Evolutionary conservation across 2,797 vertebrate species (phyloP).

Genomic region (Pogonophryne albipinna): DNA sequence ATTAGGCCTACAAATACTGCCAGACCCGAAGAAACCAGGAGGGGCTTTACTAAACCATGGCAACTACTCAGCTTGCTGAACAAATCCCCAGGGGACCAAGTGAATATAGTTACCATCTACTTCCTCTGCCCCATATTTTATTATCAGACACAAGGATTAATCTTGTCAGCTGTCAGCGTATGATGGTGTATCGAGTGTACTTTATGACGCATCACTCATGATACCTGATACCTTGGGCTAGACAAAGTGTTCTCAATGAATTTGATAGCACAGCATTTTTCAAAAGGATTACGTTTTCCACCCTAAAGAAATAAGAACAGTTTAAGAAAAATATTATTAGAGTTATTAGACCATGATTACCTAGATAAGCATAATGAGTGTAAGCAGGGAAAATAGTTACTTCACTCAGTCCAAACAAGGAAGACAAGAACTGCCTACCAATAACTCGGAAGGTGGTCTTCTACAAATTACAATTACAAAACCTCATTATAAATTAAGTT

Average conservation of each 20-base stretch:
- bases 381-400: neutral
- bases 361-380: neutral
- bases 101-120: conserved; percentile 39
- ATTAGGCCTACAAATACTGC: conserved; percentile 53
- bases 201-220: neutral
- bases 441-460: too few relatives aligned
- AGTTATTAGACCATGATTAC: neutral
- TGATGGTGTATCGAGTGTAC: conserved; percentile 10
- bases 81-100: conserved; percentile 38
- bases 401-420: neutral
- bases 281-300: neutral
- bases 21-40: conserved; percentile 52
- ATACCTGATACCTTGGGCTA: neutral
- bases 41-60: conserved; percentile 60
- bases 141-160: conserved; percentile 18
- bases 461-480: too few relatives aligned
- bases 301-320: neutral
- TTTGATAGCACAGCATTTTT: neutral
- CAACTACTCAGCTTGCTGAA: conserved; percentile 63
- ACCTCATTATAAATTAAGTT: too few relatives aligned
- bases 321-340: neutral
- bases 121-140: conserved; percentile 13
- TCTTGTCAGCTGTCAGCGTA: conserved; percentile 25
- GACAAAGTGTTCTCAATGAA: conserved; percentile 1
- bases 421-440: neutral